Percentiles rank a stretch among this genome's conserved stretches.
Conservation (phyloP, 2,797 vertebrate genomes). For the Podarcis lilfordi region DNA sequence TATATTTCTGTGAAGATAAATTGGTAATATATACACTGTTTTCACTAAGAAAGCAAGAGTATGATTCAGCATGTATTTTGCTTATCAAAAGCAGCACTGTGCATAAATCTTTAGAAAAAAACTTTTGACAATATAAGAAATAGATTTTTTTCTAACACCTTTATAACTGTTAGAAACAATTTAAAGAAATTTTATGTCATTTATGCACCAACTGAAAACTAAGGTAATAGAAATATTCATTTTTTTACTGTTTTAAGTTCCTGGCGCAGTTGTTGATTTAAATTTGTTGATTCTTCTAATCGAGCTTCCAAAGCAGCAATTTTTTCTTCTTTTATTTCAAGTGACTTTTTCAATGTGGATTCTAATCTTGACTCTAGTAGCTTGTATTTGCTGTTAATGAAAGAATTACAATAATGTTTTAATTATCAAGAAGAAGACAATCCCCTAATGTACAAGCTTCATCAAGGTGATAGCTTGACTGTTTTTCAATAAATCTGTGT, state of each 20-base stretch:
- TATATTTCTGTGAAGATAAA: background rate
- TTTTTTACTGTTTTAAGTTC: conserved; percentile 94
- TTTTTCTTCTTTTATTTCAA: conserved; percentile 99
- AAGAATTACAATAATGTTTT: conserved; percentile 48
- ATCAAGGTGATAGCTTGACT: background rate
- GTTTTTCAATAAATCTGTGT: background rate
- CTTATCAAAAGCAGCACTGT: background rate
- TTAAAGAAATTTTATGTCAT: background rate
- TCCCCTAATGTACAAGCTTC: background rate
- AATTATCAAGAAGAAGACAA: conserved; percentile 1
- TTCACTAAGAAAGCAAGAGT: background rate
- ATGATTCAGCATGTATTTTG: background rate
- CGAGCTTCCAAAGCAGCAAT: conserved; percentile 96
- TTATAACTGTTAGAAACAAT: background rate
- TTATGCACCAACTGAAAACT: background rate
- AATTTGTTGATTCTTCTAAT: conserved; percentile 96
- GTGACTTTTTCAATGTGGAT: conserved; percentile 94
- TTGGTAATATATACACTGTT: background rate
- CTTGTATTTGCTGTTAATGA: conserved; percentile 86
- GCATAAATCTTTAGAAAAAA: background rate
- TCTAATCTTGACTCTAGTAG: conserved; percentile 96
- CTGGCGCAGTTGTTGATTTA: conserved; percentile 96
- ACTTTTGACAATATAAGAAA: background rate
- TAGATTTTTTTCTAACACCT: no score
- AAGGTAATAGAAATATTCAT: background rate